Percentiles rank a stretch among this genome's conserved stretches.
phyloP scores from a whole-genome alignment of 30 jellyfish, hydroid and myxozoan species.

The Morbakka virulenta region DNA sequence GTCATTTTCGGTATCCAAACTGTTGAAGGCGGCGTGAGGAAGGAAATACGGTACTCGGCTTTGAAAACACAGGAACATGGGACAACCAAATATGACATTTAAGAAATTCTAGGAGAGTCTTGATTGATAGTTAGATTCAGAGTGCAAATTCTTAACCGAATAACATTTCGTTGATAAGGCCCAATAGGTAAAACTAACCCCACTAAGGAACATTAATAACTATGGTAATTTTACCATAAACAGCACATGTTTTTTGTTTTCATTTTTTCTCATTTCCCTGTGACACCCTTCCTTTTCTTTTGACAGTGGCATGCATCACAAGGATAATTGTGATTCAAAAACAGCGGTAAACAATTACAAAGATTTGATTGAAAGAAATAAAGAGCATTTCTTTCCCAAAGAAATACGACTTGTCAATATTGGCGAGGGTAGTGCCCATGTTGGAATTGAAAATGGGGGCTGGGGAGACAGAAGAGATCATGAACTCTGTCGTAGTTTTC shows the following conservation, averaged over 20 bases:
- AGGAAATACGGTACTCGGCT: no score
- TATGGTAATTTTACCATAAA: background rate
- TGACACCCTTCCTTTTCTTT: background rate
- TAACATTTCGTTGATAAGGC: no score
- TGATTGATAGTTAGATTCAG: no score
- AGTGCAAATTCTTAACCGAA: no score
- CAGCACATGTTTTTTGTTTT: background rate
- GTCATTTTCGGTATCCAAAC: no score
- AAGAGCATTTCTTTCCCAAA: constrained; percentile 40
- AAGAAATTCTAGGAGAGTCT: no score
- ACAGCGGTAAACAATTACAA: constrained; percentile 43
- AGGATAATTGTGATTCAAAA: constrained; percentile 62
- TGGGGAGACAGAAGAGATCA: constrained; percentile 98
- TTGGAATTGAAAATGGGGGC: constrained; percentile 73
- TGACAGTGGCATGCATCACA: constrained; percentile 89
- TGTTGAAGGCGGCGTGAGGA: no score
- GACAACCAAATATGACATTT: no score
- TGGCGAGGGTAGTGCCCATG: constrained; percentile 37
- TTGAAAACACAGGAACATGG: no score
- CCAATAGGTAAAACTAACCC: no score
- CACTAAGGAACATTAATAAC: background rate
- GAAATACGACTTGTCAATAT: constrained; percentile 5
- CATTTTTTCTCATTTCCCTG: no score
- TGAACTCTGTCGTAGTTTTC: constrained; percentile 66
- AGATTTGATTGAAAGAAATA: constrained; percentile 44